Percentiles rank a stretch among this genome's conserved stretches.
Conservation (phyloP, 2,888 invertebrate genomes). For the Bombylius discolor region DNA sequence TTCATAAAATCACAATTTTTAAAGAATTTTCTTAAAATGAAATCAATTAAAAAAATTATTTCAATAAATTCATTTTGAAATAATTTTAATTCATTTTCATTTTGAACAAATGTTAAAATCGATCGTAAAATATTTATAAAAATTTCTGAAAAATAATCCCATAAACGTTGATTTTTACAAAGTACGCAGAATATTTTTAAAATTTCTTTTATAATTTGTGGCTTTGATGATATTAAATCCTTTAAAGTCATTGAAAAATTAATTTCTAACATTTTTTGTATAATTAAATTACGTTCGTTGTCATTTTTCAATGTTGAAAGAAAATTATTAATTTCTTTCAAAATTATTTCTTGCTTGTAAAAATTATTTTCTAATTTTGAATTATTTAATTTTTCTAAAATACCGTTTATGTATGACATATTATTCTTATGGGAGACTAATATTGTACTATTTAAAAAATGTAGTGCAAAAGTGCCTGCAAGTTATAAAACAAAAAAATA, state of each 20-base stretch:
- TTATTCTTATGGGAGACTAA: too few relatives aligned
- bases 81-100: background rate
- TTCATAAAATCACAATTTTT: background rate
- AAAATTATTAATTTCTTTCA: background rate
- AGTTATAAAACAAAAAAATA: too few relatives aligned
- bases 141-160: background rate
- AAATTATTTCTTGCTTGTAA: background rate
- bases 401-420: background rate
- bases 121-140: background rate
- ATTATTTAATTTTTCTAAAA: background rate
- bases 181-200: background rate
- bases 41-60: background rate
- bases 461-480: too few relatives aligned
- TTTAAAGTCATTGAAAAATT: background rate
- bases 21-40: background rate
- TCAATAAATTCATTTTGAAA: background rate
- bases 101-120: background rate
- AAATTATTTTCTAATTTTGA: background rate
- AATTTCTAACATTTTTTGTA: background rate
- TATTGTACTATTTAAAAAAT: too few relatives aligned
- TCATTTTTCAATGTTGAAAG: background rate
- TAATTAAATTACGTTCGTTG: background rate
- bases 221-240: background rate
- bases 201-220: background rate
- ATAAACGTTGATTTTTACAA: background rate